Percentiles rank a stretch among this genome's conserved stretches.
These are phyloP conservation scores for Rhabdornis inornatus DNA, from an alignment of 2,113 vertebrate genomes.

Conservation along the genomic window DNA sequence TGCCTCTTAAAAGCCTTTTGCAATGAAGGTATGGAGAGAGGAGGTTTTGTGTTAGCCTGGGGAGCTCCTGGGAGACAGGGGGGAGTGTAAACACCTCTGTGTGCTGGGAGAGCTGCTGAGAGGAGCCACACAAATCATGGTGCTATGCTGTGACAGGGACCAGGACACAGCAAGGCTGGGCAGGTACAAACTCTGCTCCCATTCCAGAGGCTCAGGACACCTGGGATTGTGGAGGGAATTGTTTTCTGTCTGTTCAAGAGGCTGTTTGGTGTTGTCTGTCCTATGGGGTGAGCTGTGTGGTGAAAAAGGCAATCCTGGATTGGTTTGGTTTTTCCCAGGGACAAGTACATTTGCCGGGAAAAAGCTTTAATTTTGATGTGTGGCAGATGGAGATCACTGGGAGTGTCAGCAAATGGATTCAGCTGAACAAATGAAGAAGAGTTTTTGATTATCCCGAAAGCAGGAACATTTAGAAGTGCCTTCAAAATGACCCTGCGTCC, in stretches of 20 bases:
- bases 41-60: conserved; percentile 1
- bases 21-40: neutral
- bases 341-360: neutral
- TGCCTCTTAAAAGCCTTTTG: neutral
- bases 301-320: neutral
- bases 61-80: conserved; percentile 9
- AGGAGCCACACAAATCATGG: neutral
- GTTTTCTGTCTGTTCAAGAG: neutral
- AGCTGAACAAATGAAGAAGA: neutral
- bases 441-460: neutral
- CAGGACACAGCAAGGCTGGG: neutral
- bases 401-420: neutral
- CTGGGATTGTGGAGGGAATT: neutral
- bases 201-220: neutral
- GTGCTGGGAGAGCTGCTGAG: neutral
- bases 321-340: neutral
- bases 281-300: neutral
- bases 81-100: neutral
- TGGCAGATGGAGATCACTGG: neutral
- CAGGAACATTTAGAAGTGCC: neutral
- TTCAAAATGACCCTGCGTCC: neutral
- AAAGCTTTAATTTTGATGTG: neutral
- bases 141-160: neutral
- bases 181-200: neutral
- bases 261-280: neutral